A percentile compares a stretch with the other conserved stretches of the same genome.
These are phyloP conservation scores for Perccottus glenii DNA, from an alignment of 2,113 vertebrate species.

Conservation along the genomic window DNA sequence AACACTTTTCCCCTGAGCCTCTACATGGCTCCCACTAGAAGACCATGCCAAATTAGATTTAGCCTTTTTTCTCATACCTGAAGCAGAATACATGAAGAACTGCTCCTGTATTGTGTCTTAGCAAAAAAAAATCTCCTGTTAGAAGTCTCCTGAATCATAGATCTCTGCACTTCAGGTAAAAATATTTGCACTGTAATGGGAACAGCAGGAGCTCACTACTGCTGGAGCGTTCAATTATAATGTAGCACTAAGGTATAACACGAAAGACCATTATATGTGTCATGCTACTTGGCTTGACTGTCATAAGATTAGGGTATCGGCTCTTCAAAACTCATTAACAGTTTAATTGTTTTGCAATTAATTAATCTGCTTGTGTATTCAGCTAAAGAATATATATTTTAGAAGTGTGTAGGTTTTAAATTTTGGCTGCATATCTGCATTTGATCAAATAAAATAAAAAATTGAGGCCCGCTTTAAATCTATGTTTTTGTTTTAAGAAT, in stretches of 20 bases:
- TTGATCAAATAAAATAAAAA: too few relatives aligned
- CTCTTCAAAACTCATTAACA: neutral
- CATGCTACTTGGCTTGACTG: conserved; percentile 5
- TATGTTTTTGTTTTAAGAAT: too few relatives aligned
- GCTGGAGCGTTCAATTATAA: conserved; percentile 10
- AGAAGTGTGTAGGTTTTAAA: too few relatives aligned
- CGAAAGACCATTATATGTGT: conserved; percentile 20
- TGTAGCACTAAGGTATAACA: conserved; percentile 5
- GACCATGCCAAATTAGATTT: conserved; percentile 41
- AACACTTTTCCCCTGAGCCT: conserved; percentile 40
- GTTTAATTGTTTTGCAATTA: too few relatives aligned
- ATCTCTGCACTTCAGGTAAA: conserved; percentile 3
- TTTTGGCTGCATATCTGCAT: too few relatives aligned
- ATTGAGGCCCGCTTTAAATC: too few relatives aligned
- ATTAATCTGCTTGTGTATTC: too few relatives aligned
- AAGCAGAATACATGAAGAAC: conserved; percentile 5
- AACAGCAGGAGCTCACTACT: neutral
- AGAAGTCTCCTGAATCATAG: conserved; percentile 8
- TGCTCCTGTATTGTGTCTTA: conserved; percentile 13
- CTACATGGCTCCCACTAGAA: conserved; percentile 21
- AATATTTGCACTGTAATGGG: conserved; percentile 4
- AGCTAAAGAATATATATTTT: too few relatives aligned
- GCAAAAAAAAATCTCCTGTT: neutral
- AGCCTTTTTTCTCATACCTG: conserved; percentile 17
- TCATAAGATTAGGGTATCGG: conserved; percentile 12